phyloP scores from a whole-genome alignment of 2,113 vertebrate species.

The Varanus komodoensis region DNA sequence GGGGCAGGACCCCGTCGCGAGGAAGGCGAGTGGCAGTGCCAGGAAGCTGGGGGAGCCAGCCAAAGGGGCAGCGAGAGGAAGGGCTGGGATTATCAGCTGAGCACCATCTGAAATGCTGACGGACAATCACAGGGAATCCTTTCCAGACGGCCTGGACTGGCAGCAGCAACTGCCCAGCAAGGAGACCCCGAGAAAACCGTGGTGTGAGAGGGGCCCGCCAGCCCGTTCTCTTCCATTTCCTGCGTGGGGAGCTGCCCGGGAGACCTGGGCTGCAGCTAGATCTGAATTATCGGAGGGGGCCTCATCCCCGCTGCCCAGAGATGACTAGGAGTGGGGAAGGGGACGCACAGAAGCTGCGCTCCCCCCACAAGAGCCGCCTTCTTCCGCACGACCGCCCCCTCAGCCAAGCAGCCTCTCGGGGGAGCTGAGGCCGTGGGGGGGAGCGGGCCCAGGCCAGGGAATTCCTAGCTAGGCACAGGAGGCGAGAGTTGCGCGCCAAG shows the following conservation, averaged over 20 bases:
- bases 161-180: background rate
- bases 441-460: background rate
- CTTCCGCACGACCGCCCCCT: no score
- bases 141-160: background rate
- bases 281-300: no score
- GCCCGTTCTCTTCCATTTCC: background rate
- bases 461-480: background rate
- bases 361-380: no score
- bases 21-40: no score
- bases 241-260: background rate
- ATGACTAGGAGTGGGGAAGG: background rate
- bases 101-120: no score
- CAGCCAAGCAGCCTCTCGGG: no score
- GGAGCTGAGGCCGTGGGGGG: fast-evolving
- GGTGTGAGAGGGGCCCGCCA: background rate
- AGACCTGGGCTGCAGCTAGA: fast-evolving
- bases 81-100: background rate
- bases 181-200: background rate
- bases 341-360: background rate
- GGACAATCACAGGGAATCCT: background rate
- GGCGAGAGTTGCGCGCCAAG: fast-evolving
- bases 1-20: no score
- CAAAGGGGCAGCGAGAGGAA: background rate
- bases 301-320: background rate
- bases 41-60: no score